Base-by-base conservation (phyloP, 2,888 invertebrate genomes). In the Synanthedon formicaeformis region DNA sequence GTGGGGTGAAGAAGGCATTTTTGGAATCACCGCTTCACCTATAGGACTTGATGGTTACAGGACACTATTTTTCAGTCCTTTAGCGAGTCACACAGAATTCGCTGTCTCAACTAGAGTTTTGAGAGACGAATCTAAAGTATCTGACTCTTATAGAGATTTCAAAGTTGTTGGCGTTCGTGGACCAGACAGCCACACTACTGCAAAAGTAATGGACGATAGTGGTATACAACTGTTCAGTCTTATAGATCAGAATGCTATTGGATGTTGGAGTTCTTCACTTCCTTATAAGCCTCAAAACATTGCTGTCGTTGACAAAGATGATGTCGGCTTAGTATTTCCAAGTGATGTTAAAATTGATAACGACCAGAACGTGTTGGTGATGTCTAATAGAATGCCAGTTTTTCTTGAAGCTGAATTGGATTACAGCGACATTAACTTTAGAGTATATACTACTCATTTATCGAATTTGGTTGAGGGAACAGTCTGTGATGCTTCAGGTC, bases 1-100 rank as follows among this genome's bases (percentile, higher is more conserved):
- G 73, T 96, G 95, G 95, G 91, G 91, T 23, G 91, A 91, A 60
- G 95, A 94, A 78, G 94, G 94, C 12, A 92, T 94, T 56, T 95
- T 95, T 61, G 95, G 95, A 1, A 91, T 94, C 75, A 90, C 93
- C 0, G 73, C 94, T 2, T 92, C 94, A 0, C 92, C 94, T 0
- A 69, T 89, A 4, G 89, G 91, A 13, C 64, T 81, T 10, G 92
- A 93, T 65, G 94, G 94, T 14, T 93, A 81, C 67, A 90, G 93
- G 62, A 92, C 90, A 0, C 81, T 95, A 48, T 94, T 91, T 77
- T 95, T 95, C 81, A 93, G 93, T 67, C 93, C 95, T 0, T 74
- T 96, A 57, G 91, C 94, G 55, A 94, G 94, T 67, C 88, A 92
- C 69, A 90, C 93, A 1, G 93, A 94, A 72, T 95, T 95, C 66